Evolutionary conservation across 2,797 vertebrate species (phyloP).

Genomic region (Psittacula derbiana): DNA sequence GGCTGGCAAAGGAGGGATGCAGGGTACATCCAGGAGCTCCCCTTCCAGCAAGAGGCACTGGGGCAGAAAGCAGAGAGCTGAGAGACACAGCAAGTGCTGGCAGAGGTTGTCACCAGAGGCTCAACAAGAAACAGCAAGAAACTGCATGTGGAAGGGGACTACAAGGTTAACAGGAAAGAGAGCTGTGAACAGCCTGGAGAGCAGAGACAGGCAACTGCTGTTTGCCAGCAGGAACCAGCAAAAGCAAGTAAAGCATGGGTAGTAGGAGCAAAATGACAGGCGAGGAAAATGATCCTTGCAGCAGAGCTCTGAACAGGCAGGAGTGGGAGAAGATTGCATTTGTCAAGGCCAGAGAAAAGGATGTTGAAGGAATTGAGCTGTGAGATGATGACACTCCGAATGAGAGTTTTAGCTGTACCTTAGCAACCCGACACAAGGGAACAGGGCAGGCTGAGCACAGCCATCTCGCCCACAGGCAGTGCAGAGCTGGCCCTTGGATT

Average conservation of each 20-base stretch:
- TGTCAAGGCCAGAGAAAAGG: constrained; percentile 59
- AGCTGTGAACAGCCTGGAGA: constrained; percentile 32
- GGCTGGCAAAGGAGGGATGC: background rate
- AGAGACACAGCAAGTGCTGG: background rate
- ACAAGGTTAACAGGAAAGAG: constrained; percentile 28
- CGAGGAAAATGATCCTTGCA: constrained; percentile 41
- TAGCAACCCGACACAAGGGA: background rate
- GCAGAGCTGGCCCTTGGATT: background rate
- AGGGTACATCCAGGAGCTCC: background rate
- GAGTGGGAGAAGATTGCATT: constrained; percentile 60
- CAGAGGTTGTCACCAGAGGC: background rate
- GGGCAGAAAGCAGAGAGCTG: constrained; percentile 1
- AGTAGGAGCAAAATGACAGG: constrained; percentile 48
- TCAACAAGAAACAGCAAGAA: constrained; percentile 19
- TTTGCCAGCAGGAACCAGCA: constrained; percentile 57
- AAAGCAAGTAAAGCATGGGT: constrained; percentile 44
- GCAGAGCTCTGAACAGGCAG: constrained; percentile 44
- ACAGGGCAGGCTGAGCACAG: background rate
- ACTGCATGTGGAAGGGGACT: background rate
- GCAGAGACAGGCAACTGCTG: constrained; percentile 58
- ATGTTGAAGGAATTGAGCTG: constrained; percentile 52
- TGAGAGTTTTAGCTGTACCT: constrained; percentile 7
- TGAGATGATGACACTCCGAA: constrained; percentile 30
- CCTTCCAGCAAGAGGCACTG: background rate
- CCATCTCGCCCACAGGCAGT: background rate